Evolutionary conservation across 2,797 vertebrate species (phyloP), one percentile per base, ranked within the genome.

Genomic region (Pseudomugil gertrudae): DNA sequence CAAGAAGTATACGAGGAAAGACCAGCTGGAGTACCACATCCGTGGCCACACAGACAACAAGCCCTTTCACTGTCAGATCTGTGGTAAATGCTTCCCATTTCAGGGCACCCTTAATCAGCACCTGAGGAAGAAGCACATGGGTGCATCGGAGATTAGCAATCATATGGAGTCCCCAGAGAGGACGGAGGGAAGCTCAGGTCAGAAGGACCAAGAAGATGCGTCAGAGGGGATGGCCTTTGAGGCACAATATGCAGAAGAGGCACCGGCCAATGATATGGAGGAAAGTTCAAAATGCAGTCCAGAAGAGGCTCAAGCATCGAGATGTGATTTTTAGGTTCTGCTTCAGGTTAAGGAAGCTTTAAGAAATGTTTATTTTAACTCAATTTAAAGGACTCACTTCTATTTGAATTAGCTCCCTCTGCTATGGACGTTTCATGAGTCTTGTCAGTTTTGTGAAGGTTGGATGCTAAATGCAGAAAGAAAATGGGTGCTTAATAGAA

Each of bases 41-140:
- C 96, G 98, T 14, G 97, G 97, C 75, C 98, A 99, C 86, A 99
- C 98, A 1, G 98, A 99, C 87, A 98, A 99, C 89, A 99, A 99
- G 83, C 98, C 98, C 66, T 99, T 99, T 93, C 96, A 97, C 89
- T 99, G 98, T 84, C 96, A 98, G 92, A 96, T 99, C 89, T 99
- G 98, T 63, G 98, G 98, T 52, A 99, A 99, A 89, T 99, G 98
- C 90, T 99, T 99, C 92, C 98, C 98, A 15, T 99, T 99, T 93
- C 98, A 99, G 88, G 98, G 97, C 73, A 99, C 98, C 55, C 95
- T 99, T 73, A 99, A 99, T 93, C 98, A 99, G 93, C 98, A 99
- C 92, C 94, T 99, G 94, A 93, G 98, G 80, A 99, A 99, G 93
- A 99, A 99, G 89, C 98, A 99, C 92, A 96, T 98, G 1, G 96